phyloP scores from a whole-genome alignment of 1,140 invertebrate species.

The Tetramorium alpestre region DNA sequence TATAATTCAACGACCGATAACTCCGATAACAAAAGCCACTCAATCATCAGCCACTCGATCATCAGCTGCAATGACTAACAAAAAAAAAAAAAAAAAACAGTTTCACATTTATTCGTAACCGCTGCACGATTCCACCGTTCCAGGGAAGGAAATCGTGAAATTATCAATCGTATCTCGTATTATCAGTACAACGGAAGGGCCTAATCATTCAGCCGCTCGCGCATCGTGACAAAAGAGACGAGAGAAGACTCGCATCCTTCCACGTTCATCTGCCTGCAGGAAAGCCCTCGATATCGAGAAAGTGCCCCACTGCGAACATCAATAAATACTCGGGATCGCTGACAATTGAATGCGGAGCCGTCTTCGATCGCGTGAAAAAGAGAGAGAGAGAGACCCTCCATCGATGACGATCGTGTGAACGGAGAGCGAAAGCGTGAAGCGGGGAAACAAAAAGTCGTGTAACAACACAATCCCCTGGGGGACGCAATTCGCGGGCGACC shows the following conservation, averaged over 20 bases:
- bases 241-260: not conserved
- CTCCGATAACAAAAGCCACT: not conserved
- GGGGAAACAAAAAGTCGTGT: not conserved
- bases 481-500: not conserved
- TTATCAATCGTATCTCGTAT: not conserved
- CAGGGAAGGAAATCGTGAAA: not conserved
- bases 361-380: conserved; percentile 16
- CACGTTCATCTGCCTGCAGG: not conserved
- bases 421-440: conserved; percentile 24
- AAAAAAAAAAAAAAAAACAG: not conserved
- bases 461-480: not conserved
- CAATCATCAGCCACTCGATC: not conserved
- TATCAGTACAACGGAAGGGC: conserved; percentile 13
- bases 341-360: conserved; percentile 11
- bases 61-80: not conserved
- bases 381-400: not conserved
- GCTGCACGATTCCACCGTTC: not conserved
- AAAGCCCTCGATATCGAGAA: conserved; percentile 4
- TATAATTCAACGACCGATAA: not conserved
- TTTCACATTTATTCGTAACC: not conserved
- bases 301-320: not conserved
- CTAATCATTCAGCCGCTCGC: conserved; percentile 14
- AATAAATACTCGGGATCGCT: not conserved
- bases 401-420: conserved; percentile 37
- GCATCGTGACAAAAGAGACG: not conserved